Evolutionary conservation across 2,888 invertebrate genomes (phyloP), one percentile per base, ranked within the genome.

Genomic region (Agrenia bidenticulata): DNA sequence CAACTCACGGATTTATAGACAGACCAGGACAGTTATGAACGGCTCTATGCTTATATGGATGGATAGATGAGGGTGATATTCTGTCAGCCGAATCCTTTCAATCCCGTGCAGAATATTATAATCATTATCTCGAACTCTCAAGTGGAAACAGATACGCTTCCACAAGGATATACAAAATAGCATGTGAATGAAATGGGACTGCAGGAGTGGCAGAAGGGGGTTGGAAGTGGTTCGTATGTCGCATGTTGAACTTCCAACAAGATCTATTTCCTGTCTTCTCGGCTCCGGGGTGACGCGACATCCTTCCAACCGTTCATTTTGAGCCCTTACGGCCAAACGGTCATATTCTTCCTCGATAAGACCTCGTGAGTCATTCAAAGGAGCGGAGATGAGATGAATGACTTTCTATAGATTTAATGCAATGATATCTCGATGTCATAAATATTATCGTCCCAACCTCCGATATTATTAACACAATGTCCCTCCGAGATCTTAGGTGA

Each of bases 111-210:
- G 56, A 39, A 57, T 45, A 45, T 51, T 23, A 37, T 57, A 27
- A 57, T 57, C 56, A 57, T 57, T 57, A 57, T 41, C 56, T 39
- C 19, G 56, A 27, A 57, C 56, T 37, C 56, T 57, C 17, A 37
- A 57, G 39, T 57, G 56, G 56, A 57, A 57, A 57, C 32, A 57
- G 27, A 57, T 57, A 57, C 41, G 37, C 9, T 17, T 51, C 26
- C 51, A 24, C 19, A 32, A n/a, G 45, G 19, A n/a, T 45, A 17
- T 45, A n/a, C n/a, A 17, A 15, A 39, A 39, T 39, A 15, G 45
- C 32, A 32, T 32, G 15, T 45, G 45, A 45, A 19, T 45, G 45
- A 45, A 17, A 45, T 5, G n/a, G 45, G 5, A 17, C 19, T 17
- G 9, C 4, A 45, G 19, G 45, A 19, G 45, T 45, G 19, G 45